A percentile compares a stretch with the other conserved stretches of the same genome.
Evolutionary conservation across 2,888 invertebrate genomes (phyloP).

Genomic region (Hoplodrina ambigua): DNA sequence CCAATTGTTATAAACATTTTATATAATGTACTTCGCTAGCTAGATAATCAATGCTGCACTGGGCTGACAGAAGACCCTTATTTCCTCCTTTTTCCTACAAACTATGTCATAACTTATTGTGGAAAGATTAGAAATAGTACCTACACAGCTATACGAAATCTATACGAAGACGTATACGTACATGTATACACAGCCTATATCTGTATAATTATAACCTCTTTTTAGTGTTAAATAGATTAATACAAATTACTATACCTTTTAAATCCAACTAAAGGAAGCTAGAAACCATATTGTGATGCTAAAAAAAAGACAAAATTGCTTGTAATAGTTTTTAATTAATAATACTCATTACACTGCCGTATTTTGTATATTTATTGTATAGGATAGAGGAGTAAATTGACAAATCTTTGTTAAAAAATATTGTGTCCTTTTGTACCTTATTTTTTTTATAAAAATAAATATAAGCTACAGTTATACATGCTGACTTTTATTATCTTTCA

Average conservation of each 20-base stretch:
- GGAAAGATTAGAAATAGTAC: conserved; percentile 39
- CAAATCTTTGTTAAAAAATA: conserved; percentile 62
- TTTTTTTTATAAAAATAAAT: conserved; percentile 78
- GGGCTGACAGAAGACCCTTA: conserved; percentile 30
- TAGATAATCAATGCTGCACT: conserved; percentile 51
- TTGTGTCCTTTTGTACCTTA: conserved; percentile 84
- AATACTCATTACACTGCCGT: conserved; percentile 73
- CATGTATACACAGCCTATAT: conserved; percentile 14
- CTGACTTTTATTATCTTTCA: conserved; percentile 27
- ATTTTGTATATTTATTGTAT: conserved; percentile 69
- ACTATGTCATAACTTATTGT: conserved; percentile 55
- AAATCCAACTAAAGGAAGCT: conserved; percentile 48
- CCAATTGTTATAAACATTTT: conserved; percentile 61
- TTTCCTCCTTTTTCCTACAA: conserved; percentile 46
- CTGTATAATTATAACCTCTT: conserved; percentile 26
- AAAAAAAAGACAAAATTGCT: conserved; percentile 58
- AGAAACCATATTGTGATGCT: conserved; percentile 64
- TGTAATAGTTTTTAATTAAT: conserved; percentile 61
- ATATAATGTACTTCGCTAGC: conserved; percentile 47
- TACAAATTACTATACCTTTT: conserved; percentile 20
- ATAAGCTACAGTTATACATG: conserved; percentile 59
- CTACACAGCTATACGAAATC: conserved; percentile 16
- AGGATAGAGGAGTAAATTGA: conserved; percentile 60
- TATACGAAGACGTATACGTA: conserved; percentile 18
- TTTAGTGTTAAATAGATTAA: conserved; percentile 42